A percentile compares a stretch with the other conserved stretches of the same genome.
These are phyloP conservation scores for Epinotia demarniana DNA, from an alignment of 2,888 invertebrate genomes.

Conservation along the genomic window DNA sequence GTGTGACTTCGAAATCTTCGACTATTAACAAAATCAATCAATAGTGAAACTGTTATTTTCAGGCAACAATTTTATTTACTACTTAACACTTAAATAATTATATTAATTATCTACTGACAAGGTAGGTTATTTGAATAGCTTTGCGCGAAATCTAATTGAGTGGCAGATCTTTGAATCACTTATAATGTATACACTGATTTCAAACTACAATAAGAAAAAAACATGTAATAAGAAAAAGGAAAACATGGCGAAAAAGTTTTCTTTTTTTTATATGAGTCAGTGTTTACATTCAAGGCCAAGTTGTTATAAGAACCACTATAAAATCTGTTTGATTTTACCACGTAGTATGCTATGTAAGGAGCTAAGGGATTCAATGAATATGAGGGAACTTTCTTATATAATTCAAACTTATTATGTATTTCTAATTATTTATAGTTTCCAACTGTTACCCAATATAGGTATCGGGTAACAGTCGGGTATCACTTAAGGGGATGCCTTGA, in stretches of 20 bases:
- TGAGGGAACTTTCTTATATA: neutral
- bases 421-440: neutral
- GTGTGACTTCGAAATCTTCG: neutral
- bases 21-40: neutral
- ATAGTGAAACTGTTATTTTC: neutral
- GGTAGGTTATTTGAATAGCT: neutral
- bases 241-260: neutral
- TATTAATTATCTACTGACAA: neutral
- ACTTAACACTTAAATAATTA: neutral
- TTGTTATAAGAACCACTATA: neutral
- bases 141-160: neutral
- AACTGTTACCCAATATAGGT: slow-evolving; percentile 13
- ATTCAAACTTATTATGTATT: neutral
- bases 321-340: neutral
- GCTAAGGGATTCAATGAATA: neutral
- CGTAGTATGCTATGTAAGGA: neutral
- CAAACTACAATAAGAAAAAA: too few species aligned
- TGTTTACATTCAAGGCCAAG: neutral
- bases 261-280: neutral
- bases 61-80: neutral
- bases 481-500: too few species aligned
- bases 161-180: neutral
- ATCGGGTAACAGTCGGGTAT: too few species aligned
- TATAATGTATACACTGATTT: slow-evolving; percentile 14
- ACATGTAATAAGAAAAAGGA: neutral